Conservation (phyloP, 2,888 invertebrate species). For the Eilema griseolum region DNA sequence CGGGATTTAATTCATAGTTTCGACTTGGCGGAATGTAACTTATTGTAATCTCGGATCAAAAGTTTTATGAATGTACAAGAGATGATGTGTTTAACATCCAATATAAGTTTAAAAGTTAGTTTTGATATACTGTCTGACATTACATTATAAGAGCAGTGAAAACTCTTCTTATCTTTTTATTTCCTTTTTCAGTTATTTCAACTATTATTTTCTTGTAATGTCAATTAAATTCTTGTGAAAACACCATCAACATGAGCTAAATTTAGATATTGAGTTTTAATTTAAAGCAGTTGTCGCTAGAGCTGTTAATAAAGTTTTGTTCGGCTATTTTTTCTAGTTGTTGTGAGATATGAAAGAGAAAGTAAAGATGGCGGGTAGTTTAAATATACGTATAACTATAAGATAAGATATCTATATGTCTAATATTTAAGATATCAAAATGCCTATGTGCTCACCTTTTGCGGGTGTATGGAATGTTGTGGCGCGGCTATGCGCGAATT, state of each 20-base stretch:
- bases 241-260: conserved; percentile 60
- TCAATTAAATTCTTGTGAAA: conserved; percentile 63
- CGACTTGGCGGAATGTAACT: too few relatives aligned
- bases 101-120: too few relatives aligned
- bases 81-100: too few relatives aligned
- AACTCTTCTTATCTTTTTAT: not conserved
- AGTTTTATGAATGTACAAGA: too few relatives aligned
- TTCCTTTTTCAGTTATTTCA: conserved; percentile 11
- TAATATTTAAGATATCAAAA: conserved; percentile 40
- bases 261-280: conserved; percentile 29
- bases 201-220: conserved; percentile 40
- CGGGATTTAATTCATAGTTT: too few relatives aligned
- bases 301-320: not conserved
- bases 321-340: conserved; percentile 17
- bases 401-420: conserved; percentile 24
- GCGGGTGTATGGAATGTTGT: conserved; percentile 28
- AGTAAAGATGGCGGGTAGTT: conserved; percentile 33
- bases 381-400: conserved; percentile 26
- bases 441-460: conserved; percentile 37
- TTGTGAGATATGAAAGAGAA: conserved; percentile 36
- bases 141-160: too few relatives aligned
- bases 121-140: too few relatives aligned
- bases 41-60: too few relatives aligned
- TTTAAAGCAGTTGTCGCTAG: conserved; percentile 19
- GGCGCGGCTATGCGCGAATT: conserved; percentile 23